These are phyloP conservation scores for Chloromyia formosa DNA, from an alignment of 2,888 invertebrate species.

Conservation along the genomic window DNA sequence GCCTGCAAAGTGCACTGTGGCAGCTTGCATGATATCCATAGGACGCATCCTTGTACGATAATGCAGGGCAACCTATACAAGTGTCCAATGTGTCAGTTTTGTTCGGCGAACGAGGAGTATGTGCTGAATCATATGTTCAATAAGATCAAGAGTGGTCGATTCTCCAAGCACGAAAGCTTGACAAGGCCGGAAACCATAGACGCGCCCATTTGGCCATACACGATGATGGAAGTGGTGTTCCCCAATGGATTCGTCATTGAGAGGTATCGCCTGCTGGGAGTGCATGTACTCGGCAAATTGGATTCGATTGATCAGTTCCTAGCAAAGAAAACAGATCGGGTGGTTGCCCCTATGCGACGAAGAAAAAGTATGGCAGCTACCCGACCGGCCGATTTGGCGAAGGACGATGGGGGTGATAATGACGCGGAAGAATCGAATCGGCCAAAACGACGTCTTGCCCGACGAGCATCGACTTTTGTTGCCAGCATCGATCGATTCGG, in stretches of 20 bases:
- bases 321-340: not conserved
- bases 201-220: not conserved
- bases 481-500: slow-evolving; percentile 38
- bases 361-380: not conserved
- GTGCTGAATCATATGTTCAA: slow-evolving; percentile 62
- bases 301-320: slow-evolving; percentile 51
- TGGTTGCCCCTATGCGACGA: not conserved
- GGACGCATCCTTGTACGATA: not conserved
- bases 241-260: slow-evolving; percentile 58
- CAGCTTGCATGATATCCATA: not conserved
- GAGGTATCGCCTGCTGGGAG: slow-evolving; percentile 54
- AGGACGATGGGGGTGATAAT: not conserved
- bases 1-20: slow-evolving; percentile 2
- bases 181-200: slow-evolving; percentile 52
- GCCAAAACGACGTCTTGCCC: not conserved
- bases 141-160: slow-evolving; percentile 52
- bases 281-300: slow-evolving; percentile 51
- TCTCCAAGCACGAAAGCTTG: slow-evolving; percentile 52
- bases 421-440: not conserved
- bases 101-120: slow-evolving; percentile 58
- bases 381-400: not conserved
- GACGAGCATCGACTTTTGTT: slow-evolving; percentile 20
- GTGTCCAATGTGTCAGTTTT: slow-evolving; percentile 64
- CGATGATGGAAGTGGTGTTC: slow-evolving; percentile 56
- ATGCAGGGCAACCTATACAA: slow-evolving; percentile 62